A percentile compares a stretch with the other conserved stretches of the same genome.
These are phyloP conservation scores for Redunca redunca DNA, from an alignment of 2,113 vertebrate species.

Conservation along the genomic window DNA sequence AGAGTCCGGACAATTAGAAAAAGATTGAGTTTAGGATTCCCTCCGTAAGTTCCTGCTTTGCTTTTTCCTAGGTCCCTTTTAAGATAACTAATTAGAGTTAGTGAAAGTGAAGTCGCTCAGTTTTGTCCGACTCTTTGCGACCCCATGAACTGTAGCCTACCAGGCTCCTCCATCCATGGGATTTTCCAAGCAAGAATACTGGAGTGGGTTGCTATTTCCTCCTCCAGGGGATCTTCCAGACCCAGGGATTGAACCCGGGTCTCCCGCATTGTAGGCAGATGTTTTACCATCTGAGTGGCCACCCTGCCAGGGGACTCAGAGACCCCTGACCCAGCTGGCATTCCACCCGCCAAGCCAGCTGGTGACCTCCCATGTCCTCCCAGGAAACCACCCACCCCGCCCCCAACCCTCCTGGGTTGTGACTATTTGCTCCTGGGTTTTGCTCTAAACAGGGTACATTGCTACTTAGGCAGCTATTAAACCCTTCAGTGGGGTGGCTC, in stretches of 20 bases:
- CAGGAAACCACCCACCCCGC: not conserved
- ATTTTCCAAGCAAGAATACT: too few relatives aligned
- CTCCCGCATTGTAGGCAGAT: too few relatives aligned
- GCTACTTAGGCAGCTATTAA: slow-evolving; percentile 67
- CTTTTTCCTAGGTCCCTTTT: not conserved
- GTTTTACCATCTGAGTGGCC: too few relatives aligned
- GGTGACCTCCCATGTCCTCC: slow-evolving; percentile 28
- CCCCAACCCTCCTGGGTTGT: not conserved
- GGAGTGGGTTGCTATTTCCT: too few relatives aligned
- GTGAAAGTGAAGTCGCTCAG: too few relatives aligned
- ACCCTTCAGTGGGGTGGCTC: slow-evolving; percentile 51
- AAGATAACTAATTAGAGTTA: not conserved
- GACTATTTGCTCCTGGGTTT: not conserved
- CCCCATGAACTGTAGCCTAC: too few relatives aligned
- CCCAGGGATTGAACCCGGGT: too few relatives aligned
- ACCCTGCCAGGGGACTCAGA: rapidly evolving
- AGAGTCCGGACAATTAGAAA: not conserved
- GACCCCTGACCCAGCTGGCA: rapidly evolving
- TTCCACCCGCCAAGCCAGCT: not conserved
- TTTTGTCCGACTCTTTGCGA: too few relatives aligned
- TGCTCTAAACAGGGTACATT: slow-evolving; percentile 48
- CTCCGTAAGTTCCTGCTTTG: not conserved
- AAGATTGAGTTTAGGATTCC: not conserved
- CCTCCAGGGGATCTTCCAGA: too few relatives aligned
- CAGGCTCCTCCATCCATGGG: too few relatives aligned